Evolutionary conservation across 2,888 invertebrate genomes (phyloP).

Genomic region (Mythimna pallens): DNA sequence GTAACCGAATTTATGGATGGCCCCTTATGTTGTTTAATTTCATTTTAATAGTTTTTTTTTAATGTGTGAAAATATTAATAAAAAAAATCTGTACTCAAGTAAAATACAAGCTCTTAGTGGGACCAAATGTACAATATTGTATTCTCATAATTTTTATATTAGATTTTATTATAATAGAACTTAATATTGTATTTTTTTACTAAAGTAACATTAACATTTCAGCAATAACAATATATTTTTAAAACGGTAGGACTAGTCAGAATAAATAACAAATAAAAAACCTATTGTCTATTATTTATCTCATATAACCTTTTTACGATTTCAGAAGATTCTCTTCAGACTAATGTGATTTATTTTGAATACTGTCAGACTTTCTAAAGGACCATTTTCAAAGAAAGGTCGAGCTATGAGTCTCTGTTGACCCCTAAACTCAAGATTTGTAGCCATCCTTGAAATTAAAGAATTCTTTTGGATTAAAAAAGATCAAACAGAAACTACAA

Average conservation of each 20-base stretch:
- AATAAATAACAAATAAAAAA: constrained; percentile 44
- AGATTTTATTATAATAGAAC: no score
- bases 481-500: not conserved
- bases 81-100: not conserved
- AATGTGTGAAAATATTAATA: not conserved
- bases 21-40: no score
- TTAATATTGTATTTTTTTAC: not conserved
- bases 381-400: constrained; percentile 28
- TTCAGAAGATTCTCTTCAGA: constrained; percentile 7
- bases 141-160: not conserved
- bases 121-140: not conserved
- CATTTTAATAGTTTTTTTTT: not conserved
- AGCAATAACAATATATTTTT: constrained; percentile 17
- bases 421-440: constrained; percentile 33
- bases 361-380: not conserved
- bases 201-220: not conserved
- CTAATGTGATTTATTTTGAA: constrained; percentile 42
- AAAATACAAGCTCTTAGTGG: not conserved
- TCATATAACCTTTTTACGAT: constrained; percentile 1
- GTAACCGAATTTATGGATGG: no score
- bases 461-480: constrained; percentile 5
- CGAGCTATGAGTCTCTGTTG: constrained; percentile 25
- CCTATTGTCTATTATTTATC: constrained; percentile 28
- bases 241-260: constrained; percentile 58
- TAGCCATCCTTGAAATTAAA: constrained; percentile 23